These are phyloP conservation scores for Microctenopoma steveboyesi DNA, from an alignment of 2,797 vertebrate genomes.

Conservation along the genomic window DNA sequence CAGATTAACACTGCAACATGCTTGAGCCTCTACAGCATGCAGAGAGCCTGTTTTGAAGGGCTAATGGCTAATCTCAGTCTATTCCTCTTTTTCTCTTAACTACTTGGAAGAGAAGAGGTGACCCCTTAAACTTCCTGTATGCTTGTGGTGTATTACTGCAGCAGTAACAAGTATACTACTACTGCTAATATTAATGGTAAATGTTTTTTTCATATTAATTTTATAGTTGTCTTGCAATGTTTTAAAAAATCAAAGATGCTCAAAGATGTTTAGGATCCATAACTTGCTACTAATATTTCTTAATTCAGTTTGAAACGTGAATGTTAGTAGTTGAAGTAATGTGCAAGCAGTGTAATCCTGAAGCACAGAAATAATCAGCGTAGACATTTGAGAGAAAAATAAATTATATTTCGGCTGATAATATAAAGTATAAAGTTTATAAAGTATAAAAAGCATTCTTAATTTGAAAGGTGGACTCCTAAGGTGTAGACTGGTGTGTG, in stretches of 20 bases:
- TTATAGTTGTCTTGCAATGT: not conserved
- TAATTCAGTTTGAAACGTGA: too few species aligned
- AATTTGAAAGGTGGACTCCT: too few species aligned
- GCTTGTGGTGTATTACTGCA: not conserved
- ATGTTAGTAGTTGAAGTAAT: too few species aligned
- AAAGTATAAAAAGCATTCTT: too few species aligned
- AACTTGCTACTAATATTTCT: too few species aligned
- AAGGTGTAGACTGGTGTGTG: too few species aligned
- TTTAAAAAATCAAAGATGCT: conserved; percentile 3
- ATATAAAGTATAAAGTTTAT: too few species aligned
- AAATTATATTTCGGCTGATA: too few species aligned
- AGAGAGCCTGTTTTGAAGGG: conserved; percentile 63
- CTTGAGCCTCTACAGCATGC: conserved; percentile 73
- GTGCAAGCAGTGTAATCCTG: too few species aligned
- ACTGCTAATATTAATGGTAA: not conserved
- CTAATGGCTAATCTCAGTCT: conserved; percentile 77
- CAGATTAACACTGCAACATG: conserved; percentile 77
- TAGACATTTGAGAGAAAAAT: too few species aligned
- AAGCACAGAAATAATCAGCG: too few species aligned
- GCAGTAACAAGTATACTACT: not conserved
- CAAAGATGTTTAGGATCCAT: too few species aligned
- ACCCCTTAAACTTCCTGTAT: conserved; percentile 18
- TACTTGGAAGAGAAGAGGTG: conserved; percentile 27
- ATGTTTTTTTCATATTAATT: conserved; percentile 1
- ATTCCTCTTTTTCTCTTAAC: conserved; percentile 56